phyloP scores from a whole-genome alignment of 2,113 vertebrate species.

The Vanacampus margaritifer region DNA sequence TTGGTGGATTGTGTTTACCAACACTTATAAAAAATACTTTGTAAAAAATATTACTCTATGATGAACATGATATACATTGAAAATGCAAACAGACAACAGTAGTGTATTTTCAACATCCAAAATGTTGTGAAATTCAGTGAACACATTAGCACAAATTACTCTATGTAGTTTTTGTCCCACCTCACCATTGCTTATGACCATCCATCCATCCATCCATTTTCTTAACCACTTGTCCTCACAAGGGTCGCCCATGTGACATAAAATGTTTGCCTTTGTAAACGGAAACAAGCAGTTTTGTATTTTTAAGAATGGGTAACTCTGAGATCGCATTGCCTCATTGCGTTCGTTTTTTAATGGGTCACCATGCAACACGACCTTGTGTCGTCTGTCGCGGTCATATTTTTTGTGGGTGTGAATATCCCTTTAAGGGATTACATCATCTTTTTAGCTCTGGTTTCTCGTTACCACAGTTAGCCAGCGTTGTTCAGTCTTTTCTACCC shows the following conservation, averaged over 20 bases:
- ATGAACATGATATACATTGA: background rate
- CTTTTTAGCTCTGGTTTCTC: slow-evolving; percentile 37
- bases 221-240: no score
- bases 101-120: background rate
- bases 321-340: background rate
- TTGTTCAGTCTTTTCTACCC: slow-evolving; percentile 67
- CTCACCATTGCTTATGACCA: background rate
- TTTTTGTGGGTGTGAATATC: slow-evolving; percentile 32
- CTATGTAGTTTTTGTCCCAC: background rate
- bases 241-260: no score
- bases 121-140: background rate
- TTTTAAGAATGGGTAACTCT: background rate
- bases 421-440: slow-evolving; percentile 71
- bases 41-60: background rate
- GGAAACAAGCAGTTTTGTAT: background rate
- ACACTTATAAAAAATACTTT: no score
- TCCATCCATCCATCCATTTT: no score
- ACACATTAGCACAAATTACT: background rate
- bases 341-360: background rate
- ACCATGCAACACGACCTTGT: slow-evolving; percentile 5
- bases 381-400: slow-evolving; percentile 18
- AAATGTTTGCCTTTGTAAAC: background rate
- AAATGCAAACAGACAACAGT: background rate
- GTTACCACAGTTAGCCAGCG: slow-evolving; percentile 48
- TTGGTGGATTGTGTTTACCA: no score